Evolutionary conservation across 2,888 invertebrate genomes (phyloP).

Genomic region (Blera fallax): DNA sequence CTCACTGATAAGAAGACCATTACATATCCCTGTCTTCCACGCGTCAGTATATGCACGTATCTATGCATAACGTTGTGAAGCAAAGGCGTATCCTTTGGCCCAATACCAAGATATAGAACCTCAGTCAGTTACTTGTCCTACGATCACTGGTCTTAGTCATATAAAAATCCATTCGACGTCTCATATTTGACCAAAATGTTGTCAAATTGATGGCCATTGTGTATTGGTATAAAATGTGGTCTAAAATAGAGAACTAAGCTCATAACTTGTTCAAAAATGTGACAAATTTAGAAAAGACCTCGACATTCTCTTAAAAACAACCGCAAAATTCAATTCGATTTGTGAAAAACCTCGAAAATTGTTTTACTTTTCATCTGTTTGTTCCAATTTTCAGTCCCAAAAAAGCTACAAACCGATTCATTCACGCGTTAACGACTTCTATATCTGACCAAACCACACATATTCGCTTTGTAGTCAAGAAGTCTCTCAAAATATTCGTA

Average conservation of each 20-base stretch:
- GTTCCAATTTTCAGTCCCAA: conserved; percentile 32
- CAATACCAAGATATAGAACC: no score
- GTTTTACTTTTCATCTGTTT: not conserved
- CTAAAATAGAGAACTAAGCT: not conserved
- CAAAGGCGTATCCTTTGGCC: no score
- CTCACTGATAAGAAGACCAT: no score
- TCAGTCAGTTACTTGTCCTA: no score
- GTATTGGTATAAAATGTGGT: conserved; percentile 29
- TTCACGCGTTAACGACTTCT: conserved; percentile 20
- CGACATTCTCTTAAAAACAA: not conserved
- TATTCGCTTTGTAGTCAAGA: conserved; percentile 21
- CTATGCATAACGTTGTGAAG: no score
- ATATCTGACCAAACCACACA: conserved; percentile 1
- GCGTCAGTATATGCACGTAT: no score
- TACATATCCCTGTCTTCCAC: no score
- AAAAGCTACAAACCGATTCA: conserved; percentile 50
- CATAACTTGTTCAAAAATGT: not conserved
- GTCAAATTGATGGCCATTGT: no score
- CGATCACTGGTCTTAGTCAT: no score
- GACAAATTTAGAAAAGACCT: not conserved
- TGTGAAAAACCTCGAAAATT: not conserved
- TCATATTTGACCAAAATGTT: not conserved
- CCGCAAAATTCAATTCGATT: not conserved
- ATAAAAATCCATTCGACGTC: not conserved
- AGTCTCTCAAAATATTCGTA: conserved; percentile 29